phyloP scores from a whole-genome alignment of 2,888 invertebrate genomes.

The Eupithecia insigniata region DNA sequence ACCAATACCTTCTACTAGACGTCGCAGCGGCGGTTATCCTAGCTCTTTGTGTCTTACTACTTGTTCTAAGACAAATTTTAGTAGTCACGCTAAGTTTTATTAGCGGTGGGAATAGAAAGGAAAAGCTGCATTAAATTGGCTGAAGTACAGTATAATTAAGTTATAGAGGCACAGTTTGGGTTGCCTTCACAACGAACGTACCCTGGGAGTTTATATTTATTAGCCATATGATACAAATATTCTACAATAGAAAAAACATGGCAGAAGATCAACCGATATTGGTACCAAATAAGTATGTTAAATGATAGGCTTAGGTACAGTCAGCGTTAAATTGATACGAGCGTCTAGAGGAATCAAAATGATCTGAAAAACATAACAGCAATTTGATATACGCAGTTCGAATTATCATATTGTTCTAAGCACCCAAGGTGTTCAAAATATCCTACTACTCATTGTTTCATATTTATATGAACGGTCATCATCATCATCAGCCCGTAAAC shows the following conservation, averaged over 20 bases:
- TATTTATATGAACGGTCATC: no score
- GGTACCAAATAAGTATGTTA: background rate
- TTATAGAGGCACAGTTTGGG: background rate
- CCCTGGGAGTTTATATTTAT: background rate
- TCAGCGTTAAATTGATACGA: no score
- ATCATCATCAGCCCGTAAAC: no score
- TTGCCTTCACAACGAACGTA: background rate
- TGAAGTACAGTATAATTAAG: constrained; percentile 32
- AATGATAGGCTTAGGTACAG: no score
- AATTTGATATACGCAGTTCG: no score
- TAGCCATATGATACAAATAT: background rate
- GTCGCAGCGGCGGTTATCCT: constrained; percentile 61
- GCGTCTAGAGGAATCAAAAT: no score
- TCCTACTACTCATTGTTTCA: no score
- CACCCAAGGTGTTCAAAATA: no score
- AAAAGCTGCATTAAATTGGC: constrained; percentile 66
- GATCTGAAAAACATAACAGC: no score
- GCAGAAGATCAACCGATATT: background rate
- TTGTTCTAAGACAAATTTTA: constrained; percentile 55
- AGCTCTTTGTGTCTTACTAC: constrained; percentile 51
- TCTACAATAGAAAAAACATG: background rate
- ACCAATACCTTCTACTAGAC: constrained; percentile 66
- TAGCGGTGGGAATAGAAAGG: constrained; percentile 59
- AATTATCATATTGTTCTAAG: no score
- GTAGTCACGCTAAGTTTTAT: constrained; percentile 56